Conservation (phyloP, 2,888 invertebrate genomes). For the Erpobdella octoculata region DNA sequence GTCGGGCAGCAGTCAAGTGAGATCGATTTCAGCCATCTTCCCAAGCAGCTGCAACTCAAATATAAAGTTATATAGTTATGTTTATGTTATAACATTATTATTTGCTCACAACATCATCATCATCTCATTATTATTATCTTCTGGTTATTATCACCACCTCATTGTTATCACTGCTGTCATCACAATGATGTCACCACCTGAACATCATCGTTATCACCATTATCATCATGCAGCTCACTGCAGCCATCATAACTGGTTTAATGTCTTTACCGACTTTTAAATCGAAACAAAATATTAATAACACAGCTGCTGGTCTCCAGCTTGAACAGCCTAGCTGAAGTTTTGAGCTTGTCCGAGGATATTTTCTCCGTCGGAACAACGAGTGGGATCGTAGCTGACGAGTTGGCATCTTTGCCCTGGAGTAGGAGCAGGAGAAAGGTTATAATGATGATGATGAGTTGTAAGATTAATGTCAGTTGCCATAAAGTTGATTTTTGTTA, state of each 20-base stretch:
- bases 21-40: neutral
- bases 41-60: neutral
- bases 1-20: no score
- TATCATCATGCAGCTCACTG: neutral
- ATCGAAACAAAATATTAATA: no score
- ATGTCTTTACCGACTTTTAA: no score
- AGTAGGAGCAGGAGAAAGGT: slow-evolving; percentile 59
- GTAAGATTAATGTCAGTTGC: neutral
- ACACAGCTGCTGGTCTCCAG: slow-evolving; percentile 42
- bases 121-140: neutral
- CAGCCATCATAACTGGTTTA: neutral
- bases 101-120: neutral
- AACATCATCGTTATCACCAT: neutral
- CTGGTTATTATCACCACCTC: neutral
- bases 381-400: slow-evolving; percentile 60
- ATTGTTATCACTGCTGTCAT: neutral
- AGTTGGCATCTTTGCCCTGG: slow-evolving; percentile 59
- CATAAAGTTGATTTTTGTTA: neutral
- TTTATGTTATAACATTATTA: neutral
- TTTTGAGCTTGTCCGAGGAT: slow-evolving; percentile 62
- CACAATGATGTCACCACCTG: neutral
- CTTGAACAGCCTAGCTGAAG: slow-evolving; percentile 56
- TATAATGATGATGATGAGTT: slow-evolving; percentile 15
- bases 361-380: slow-evolving; percentile 61
- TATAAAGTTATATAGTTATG: neutral